Percentiles rank a stretch among this genome's conserved stretches.
Evolutionary conservation across 2,113 vertebrate species (phyloP).

Genomic region (Bungarus multicinctus): DNA sequence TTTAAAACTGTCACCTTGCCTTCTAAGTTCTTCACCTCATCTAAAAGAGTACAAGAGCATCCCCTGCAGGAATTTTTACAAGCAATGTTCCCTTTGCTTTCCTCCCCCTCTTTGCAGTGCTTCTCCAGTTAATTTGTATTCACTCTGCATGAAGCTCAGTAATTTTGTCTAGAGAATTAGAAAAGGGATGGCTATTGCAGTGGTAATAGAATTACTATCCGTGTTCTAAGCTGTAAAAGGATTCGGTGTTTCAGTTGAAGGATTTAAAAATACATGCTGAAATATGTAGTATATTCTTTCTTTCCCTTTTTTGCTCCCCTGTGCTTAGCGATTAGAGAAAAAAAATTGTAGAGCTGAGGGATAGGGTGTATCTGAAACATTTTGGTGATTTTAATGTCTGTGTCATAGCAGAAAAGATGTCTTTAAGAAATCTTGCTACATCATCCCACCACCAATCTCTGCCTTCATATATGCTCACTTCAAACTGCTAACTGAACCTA

Average conservation of each 20-base stretch:
- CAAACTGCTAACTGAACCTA: background rate
- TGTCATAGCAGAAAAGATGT: background rate
- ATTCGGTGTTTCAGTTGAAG: conserved; percentile 59
- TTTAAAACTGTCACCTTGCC: background rate
- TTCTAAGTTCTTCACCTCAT: background rate
- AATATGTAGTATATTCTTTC: conserved; percentile 29
- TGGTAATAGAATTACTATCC: conserved; percentile 63
- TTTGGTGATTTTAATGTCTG: background rate
- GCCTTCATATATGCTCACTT: background rate
- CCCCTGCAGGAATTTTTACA: conserved; percentile 53
- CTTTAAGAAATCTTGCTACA: background rate
- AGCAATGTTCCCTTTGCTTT: background rate
- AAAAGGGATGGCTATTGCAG: conserved; percentile 51
- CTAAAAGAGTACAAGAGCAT: conserved; percentile 54
- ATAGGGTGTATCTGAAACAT: background rate
- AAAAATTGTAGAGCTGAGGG: background rate
- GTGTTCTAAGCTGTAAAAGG: conserved; percentile 60
- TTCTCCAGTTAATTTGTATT: conserved; percentile 62
- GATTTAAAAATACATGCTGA: conserved; percentile 60
- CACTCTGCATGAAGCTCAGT: conserved; percentile 42
- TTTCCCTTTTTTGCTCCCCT: conserved; percentile 8
- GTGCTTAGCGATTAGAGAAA: background rate
- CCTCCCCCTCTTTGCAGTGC: background rate
- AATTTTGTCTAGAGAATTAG: conserved; percentile 64
- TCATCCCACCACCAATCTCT: background rate